These are phyloP conservation scores for Sisyra nigra DNA, from an alignment of 2,888 invertebrate species.

Conservation along the genomic window DNA sequence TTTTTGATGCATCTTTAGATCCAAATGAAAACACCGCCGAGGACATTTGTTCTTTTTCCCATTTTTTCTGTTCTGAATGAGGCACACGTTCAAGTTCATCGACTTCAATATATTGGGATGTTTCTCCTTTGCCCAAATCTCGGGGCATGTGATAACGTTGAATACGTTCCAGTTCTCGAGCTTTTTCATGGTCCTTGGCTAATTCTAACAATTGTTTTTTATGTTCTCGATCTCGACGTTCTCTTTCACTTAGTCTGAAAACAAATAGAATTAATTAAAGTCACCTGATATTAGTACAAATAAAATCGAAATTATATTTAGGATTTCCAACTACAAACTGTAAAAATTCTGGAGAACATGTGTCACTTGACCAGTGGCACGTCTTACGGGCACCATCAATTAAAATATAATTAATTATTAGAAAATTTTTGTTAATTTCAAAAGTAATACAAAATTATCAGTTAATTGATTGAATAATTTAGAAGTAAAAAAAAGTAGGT, in stretches of 20 bases:
- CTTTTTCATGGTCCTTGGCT: conserved; percentile 91
- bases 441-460: too few relatives aligned
- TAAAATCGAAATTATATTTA: too few relatives aligned
- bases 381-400: too few relatives aligned
- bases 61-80: conserved; percentile 78
- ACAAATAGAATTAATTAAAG: neutral
- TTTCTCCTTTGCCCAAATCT: conserved; percentile 58
- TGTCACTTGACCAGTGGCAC: too few relatives aligned
- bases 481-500: too few relatives aligned
- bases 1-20: conserved; percentile 53
- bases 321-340: too few relatives aligned
- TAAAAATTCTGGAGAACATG: too few relatives aligned
- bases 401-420: too few relatives aligned
- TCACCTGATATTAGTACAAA: too few relatives aligned
- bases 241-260: conserved; percentile 68
- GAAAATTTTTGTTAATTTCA: too few relatives aligned
- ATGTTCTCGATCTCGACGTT: conserved; percentile 70
- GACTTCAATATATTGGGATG: conserved; percentile 63
- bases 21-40: conserved; percentile 89
- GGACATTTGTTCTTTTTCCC: conserved; percentile 95
- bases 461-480: too few relatives aligned
- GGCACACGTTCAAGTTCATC: conserved; percentile 73
- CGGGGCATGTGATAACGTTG: conserved; percentile 92
- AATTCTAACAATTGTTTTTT: conserved; percentile 80
- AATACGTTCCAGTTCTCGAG: conserved; percentile 80